Percentiles rank a stretch among this genome's conserved stretches.
Evolutionary conservation across 2,797 vertebrate species (phyloP).

Genomic region (Mus minutoides): DNA sequence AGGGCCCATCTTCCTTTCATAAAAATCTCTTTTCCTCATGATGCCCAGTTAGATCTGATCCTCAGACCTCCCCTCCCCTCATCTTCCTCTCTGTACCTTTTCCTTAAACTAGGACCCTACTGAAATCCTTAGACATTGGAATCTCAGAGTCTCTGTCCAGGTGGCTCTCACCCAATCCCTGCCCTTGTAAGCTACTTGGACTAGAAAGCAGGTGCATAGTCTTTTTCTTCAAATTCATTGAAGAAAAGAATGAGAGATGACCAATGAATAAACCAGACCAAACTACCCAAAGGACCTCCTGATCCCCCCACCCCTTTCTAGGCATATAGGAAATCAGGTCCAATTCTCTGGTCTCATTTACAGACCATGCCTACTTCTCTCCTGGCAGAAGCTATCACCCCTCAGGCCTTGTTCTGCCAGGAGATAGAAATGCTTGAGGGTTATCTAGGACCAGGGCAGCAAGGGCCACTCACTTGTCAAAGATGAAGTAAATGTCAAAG

Average conservation of each 20-base stretch:
- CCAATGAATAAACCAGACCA: not conserved
- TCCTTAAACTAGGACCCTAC: not conserved
- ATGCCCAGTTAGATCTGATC: not conserved
- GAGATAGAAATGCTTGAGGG: not conserved
- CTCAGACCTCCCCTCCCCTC: not conserved
- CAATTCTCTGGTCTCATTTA: not conserved
- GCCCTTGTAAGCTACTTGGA: not conserved
- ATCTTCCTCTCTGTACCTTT: not conserved
- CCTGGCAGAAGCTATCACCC: not conserved
- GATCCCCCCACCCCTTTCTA: not conserved
- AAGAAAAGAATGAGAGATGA: not conserved
- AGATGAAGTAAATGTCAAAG: not conserved
- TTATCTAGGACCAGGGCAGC: not conserved
- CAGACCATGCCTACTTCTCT: not conserved
- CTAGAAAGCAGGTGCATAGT: not conserved
- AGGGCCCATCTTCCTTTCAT: not conserved
- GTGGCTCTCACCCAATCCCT: not conserved
- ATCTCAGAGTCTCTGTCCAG: not conserved
- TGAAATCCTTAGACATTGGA: not conserved
- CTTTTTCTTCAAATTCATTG: not conserved
- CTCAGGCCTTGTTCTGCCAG: not conserved
- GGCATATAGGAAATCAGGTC: not conserved
- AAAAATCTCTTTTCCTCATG: not conserved
- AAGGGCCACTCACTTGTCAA: slow-evolving; percentile 8
- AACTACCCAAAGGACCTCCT: not conserved